Evolutionary conservation across 2,888 invertebrate genomes (phyloP).

Genomic region (Fabriciana adippe): DNA sequence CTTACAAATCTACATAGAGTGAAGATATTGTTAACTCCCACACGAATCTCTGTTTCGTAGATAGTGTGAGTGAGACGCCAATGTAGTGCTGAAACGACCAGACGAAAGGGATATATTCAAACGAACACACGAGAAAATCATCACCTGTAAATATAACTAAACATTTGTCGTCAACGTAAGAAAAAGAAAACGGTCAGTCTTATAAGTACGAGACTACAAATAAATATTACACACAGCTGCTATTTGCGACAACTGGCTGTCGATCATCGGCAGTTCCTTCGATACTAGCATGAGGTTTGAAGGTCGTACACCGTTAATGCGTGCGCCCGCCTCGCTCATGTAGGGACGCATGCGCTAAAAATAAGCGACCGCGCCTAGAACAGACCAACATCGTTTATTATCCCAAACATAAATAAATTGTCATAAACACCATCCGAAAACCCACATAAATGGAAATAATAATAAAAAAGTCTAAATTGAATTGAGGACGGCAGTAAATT

Average conservation of each 20-base stretch:
- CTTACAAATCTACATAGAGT: slow-evolving; percentile 61
- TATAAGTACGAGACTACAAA: slow-evolving; percentile 53
- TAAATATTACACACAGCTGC: slow-evolving; percentile 57
- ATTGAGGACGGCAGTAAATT: background rate
- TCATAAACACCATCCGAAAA: slow-evolving; percentile 27
- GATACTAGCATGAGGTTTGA: slow-evolving; percentile 60
- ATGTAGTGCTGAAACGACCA: slow-evolving; percentile 59
- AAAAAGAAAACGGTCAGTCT: slow-evolving; percentile 39
- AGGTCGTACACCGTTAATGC: slow-evolving; percentile 49
- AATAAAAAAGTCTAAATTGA: background rate
- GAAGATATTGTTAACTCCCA: slow-evolving; percentile 72
- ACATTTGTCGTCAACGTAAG: slow-evolving; percentile 45
- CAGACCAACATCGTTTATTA: slow-evolving; percentile 43
- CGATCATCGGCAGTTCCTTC: slow-evolving; percentile 64
- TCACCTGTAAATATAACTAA: slow-evolving; percentile 69
- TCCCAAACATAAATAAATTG: slow-evolving; percentile 49
- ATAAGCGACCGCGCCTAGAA: slow-evolving; percentile 39
- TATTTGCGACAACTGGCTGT: slow-evolving; percentile 59
- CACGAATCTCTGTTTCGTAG: slow-evolving; percentile 52
- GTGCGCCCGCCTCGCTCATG: slow-evolving; percentile 49
- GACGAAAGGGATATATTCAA: slow-evolving; percentile 55
- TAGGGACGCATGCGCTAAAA: slow-evolving; percentile 57
- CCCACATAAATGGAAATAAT: background rate
- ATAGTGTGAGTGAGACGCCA: slow-evolving; percentile 56
- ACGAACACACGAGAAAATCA: slow-evolving; percentile 58